A percentile compares a stretch with the other conserved stretches of the same genome.
Evolutionary conservation across 2,113 vertebrate species (phyloP).

Genomic region (Hymenochirus boettgeri): DNA sequence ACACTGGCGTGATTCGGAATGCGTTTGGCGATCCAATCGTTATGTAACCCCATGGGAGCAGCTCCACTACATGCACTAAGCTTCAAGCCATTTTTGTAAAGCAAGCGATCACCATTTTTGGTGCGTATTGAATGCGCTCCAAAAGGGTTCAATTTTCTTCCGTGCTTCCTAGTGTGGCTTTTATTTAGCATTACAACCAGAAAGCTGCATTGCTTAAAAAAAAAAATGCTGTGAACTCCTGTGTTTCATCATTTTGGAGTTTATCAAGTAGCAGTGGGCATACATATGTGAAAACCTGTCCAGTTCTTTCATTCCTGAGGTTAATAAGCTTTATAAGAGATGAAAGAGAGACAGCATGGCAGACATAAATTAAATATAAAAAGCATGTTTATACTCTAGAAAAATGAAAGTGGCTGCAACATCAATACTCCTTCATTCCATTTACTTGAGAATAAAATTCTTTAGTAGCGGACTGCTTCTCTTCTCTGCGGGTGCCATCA

Average conservation of each 20-base stretch:
- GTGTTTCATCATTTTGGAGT: conserved; percentile 21
- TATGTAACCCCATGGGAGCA: too few relatives aligned
- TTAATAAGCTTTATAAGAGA: conserved; percentile 33
- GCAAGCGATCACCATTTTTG: too few relatives aligned
- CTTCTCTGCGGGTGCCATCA: conserved; percentile 33
- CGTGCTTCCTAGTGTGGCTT: too few relatives aligned
- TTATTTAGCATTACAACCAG: too few relatives aligned
- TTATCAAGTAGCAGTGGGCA: conserved; percentile 29
- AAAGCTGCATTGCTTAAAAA: not conserved
- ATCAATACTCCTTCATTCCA: conserved; percentile 36
- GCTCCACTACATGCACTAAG: too few relatives aligned
- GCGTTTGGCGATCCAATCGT: too few relatives aligned
- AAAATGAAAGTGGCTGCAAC: conserved; percentile 31
- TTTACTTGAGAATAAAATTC: conserved; percentile 27
- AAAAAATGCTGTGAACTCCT: not conserved
- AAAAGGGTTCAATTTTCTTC: too few relatives aligned
- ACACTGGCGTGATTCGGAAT: too few relatives aligned
- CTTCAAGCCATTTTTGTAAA: too few relatives aligned
- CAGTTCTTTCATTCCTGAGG: conserved; percentile 26
- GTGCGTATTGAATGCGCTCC: too few relatives aligned
- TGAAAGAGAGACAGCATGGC: conserved; percentile 28
- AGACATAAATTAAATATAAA: conserved; percentile 25
- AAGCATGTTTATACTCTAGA: conserved; percentile 35
- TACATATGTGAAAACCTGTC: conserved; percentile 34
- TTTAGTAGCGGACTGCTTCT: conserved; percentile 27